Evolutionary conservation across 2,888 invertebrate species (phyloP).

Genomic region (Dicycla oo): DNA sequence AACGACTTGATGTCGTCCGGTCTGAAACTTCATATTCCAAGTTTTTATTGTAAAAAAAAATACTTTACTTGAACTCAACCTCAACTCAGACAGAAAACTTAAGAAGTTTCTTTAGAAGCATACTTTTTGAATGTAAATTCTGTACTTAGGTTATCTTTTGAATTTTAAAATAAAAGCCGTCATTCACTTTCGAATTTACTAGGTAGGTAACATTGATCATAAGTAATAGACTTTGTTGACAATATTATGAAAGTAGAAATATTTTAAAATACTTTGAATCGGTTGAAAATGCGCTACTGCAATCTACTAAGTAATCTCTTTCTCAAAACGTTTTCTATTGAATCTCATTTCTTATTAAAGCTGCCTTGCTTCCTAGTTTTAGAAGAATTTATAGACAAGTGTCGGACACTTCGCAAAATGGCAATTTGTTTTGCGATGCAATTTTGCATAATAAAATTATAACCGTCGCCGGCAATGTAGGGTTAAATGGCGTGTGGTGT

Average conservation of each 20-base stretch:
- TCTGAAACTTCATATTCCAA: not conserved
- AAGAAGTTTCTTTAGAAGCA: not conserved
- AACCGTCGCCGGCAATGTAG: not conserved
- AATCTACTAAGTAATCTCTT: not conserved
- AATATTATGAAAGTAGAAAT: not conserved
- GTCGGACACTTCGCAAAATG: slow-evolving; percentile 8
- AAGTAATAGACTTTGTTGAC: too few species aligned
- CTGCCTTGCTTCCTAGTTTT: not conserved
- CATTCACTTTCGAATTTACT: too few species aligned
- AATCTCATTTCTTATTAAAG: not conserved
- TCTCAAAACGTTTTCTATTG: not conserved
- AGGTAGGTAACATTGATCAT: too few species aligned
- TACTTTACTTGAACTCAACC: slow-evolving; percentile 3
- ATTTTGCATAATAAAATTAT: too few species aligned
- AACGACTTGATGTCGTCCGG: not conserved
- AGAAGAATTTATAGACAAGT: slow-evolving; percentile 9
- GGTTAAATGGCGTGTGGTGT: slow-evolving; percentile 7
- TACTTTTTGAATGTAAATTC: not conserved
- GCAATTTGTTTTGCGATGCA: not conserved
- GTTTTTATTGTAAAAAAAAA: not conserved
- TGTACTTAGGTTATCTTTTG: not conserved
- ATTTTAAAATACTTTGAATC: not conserved
- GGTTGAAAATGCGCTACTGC: not conserved
- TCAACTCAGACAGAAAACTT: not conserved
- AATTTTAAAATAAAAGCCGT: not conserved